phyloP scores from a whole-genome alignment of 2,888 invertebrate genomes.

The Axea sp. region DNA sequence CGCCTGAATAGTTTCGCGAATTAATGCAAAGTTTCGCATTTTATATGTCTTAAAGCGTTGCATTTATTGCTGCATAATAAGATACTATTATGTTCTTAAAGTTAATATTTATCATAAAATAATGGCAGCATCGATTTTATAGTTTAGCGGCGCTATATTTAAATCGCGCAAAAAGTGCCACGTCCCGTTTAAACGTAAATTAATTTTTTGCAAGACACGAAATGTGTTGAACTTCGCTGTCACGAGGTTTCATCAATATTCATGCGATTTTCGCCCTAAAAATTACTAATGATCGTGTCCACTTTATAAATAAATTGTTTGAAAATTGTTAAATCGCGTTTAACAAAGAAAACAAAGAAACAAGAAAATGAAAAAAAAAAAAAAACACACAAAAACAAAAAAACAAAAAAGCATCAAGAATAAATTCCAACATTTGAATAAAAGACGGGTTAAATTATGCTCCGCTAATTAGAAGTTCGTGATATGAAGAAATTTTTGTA shows the following conservation, averaged over 20 bases:
- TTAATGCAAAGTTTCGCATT: constrained; percentile 43
- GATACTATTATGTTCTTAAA: constrained; percentile 29
- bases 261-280: constrained; percentile 8
- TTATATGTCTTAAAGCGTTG: constrained; percentile 26
- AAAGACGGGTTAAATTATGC: constrained; percentile 28
- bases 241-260: constrained; percentile 8
- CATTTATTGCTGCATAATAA: constrained; percentile 48
- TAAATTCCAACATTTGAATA: not conserved
- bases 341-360: too few species aligned
- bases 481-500: constrained; percentile 21
- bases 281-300: constrained; percentile 9
- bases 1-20: constrained; percentile 41
- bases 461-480: constrained; percentile 37
- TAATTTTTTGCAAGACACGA: constrained; percentile 6
- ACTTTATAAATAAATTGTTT: too few species aligned
- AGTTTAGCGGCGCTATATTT: constrained; percentile 4
- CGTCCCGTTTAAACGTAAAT: constrained; percentile 12
- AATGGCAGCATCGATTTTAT: constrained; percentile 21
- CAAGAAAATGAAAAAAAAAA: too few species aligned
- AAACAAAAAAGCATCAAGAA: not conserved
- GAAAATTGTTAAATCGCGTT: too few species aligned
- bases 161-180: not conserved
- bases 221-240: not conserved
- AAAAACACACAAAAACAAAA: not conserved
- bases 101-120: constrained; percentile 31